Base-by-base conservation (phyloP, 1,140 invertebrate species). In the Centruroides sculpturatus region DNA sequence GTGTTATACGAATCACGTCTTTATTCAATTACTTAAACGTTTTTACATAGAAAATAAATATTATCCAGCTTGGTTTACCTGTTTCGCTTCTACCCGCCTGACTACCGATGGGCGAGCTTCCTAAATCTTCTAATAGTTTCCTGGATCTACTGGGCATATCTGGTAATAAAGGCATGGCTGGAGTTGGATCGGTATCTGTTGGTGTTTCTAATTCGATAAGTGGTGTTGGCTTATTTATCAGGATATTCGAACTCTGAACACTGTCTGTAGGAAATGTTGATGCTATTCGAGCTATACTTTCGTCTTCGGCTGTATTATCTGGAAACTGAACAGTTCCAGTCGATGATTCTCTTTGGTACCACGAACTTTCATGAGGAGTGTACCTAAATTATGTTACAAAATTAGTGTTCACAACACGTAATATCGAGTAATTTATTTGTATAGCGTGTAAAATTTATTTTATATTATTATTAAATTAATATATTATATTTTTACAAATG, bases 131-230 rank as follows among this genome's bases (percentile, higher is more conserved):
- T 47, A 83, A 72, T 47, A 83, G 74, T 65, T 79, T 80, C 47
- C 81, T 68, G 11, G 81, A 82, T 55, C 79, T 73, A 9, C 77
- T 78, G 47, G 79, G 80, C 74, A 82, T 80, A 69, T 83, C 82
- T 53, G 78, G 80, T 34, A 83, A 72, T 4, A 83, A 68, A 3
- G 81, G 81, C 81, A 83, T 83, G 8, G 81, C 80, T 3, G 80
- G 80, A 5, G 79, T 56, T 12, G 64, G 59, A 41, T 66, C 65
- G n/a, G 52, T n/a, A 66, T 79, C 78, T 57, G 70, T 71, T 63
- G 72, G 67, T 12, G 67, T 71, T 55, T 74, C 73, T 41, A 41
- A 41, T 41, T 41, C 41, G 41, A 41, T 41, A 41, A 41, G 41
- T 41, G 41, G 41, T 41, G 41, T 41, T 41, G 41, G 41, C 41